A percentile compares a stretch with the other conserved stretches of the same genome.
These are phyloP conservation scores for Acropternis orthonyx DNA, from an alignment of 2,797 vertebrate genomes.

Conservation along the genomic window DNA sequence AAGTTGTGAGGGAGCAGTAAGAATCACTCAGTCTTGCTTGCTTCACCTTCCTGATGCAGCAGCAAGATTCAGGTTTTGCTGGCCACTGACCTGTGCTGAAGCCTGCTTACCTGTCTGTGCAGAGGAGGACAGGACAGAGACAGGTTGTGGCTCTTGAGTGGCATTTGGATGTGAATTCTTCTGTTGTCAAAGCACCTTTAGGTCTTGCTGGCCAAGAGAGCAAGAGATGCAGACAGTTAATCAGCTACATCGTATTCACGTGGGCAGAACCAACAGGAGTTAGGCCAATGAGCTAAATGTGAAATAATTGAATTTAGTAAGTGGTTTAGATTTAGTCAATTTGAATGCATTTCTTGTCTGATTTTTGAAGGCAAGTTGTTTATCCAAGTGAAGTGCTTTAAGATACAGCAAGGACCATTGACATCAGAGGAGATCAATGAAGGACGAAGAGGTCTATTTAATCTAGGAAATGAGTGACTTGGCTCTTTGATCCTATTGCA, in stretches of 20 bases:
- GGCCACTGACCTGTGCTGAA: neutral
- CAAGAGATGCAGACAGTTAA: neutral
- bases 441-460: slow-evolving; percentile 43
- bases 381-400: slow-evolving; percentile 31
- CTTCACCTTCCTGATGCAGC: neutral
- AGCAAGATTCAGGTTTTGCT: neutral
- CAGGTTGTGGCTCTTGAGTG: neutral
- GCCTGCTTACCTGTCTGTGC: neutral
- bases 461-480: slow-evolving; percentile 70
- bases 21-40: neutral
- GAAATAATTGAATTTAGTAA: neutral
- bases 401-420: slow-evolving; percentile 53
- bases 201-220: neutral
- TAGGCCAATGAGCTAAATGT: neutral
- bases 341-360: slow-evolving; percentile 42
- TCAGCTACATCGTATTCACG: neutral
- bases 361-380: slow-evolving; percentile 53
- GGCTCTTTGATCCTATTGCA: slow-evolving; percentile 68
- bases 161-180: neutral
- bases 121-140: neutral
- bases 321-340: neutral
- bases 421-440: slow-evolving; percentile 60
- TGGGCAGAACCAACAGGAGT: neutral
- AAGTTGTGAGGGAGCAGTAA: neutral
- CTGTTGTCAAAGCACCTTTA: neutral